Base-by-base conservation (phyloP, 1,140 invertebrate genomes). In the Anoplolepis gracilipes region DNA sequence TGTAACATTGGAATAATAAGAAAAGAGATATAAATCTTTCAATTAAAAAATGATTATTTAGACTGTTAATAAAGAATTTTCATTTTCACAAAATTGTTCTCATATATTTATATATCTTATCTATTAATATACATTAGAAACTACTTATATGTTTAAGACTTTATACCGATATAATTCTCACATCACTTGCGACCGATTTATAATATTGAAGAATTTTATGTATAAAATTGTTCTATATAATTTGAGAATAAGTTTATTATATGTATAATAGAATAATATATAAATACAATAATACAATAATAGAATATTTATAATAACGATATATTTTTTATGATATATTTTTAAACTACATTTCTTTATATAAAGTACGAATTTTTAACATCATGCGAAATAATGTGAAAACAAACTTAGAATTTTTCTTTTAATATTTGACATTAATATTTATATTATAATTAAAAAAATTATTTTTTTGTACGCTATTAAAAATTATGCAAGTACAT, bases 351-450 rank as follows among this genome's bases (percentile, higher is more conserved):
- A 46, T n/a, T 55, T 72, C n/a, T 53, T 57, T 73, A 55, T 16
- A 57, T 36, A 33, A 22, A 1, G 0, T n/a, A 73, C 5, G 1
- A 73, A 22, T 13, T 36, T 22, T 36, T 13, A 3, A 13, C 16
- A 73, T 73, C 25, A 70, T 19, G 36, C 8, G n/a, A 49, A 69
- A 69, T 69, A 72, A 72, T 53, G 49, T 30, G 10, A 72, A 36
- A 72, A 33, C 4, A 0, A 33, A 16, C n/a, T n/a, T n/a, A 49
- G 8, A 8, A 42, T 42, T 42, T 42, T 10, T 13, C 10, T 42
- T 42, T 42, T 11, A 42, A 11, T 42, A 11, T 42, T 42, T 11
- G 39, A 13, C 39, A 11, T 30, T 28, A 33, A 30, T 57, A 25
- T 5, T 2, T 13, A 72, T 72, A 6, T 72, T 72, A 6, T 22